phyloP scores from a whole-genome alignment of 2,797 vertebrate species.

The Coccyzus lansbergi region DNA sequence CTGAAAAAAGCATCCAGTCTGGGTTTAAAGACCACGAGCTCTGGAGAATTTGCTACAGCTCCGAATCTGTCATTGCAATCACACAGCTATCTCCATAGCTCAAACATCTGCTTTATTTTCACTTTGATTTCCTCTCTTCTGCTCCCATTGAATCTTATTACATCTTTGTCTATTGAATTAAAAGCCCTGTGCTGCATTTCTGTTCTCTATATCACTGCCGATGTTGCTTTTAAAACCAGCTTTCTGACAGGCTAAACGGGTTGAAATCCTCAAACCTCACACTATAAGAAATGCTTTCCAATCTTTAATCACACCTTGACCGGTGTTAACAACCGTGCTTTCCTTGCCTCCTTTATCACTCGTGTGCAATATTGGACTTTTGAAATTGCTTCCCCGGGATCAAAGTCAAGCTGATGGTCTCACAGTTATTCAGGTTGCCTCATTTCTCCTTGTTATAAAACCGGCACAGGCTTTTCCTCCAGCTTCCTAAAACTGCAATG shows the following conservation, averaged over 20 bases:
- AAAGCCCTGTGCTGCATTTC: conserved; percentile 45
- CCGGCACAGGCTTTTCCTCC: neutral
- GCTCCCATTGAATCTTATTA: neutral
- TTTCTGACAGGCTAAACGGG: conserved; percentile 44
- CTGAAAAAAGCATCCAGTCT: neutral
- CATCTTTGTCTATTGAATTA: conserved; percentile 47
- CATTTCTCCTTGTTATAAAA: conserved; percentile 10
- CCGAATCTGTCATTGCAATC: neutral
- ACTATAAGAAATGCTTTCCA: conserved; percentile 3
- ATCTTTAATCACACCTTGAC: conserved; percentile 20
- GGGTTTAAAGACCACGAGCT: neutral
- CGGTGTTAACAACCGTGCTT: conserved; percentile 23
- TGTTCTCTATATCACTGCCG: neutral
- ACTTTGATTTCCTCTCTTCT: conserved; percentile 15
- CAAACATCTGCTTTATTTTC: conserved; percentile 1
- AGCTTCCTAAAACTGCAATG: neutral
- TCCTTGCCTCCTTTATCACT: conserved; percentile 24
- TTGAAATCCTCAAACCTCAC: neutral
- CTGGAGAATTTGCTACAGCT: neutral
- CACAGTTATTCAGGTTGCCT: neutral
- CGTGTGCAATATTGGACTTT: neutral
- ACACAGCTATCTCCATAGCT: neutral
- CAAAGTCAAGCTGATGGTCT: conserved; percentile 11
- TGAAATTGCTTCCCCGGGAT: neutral
- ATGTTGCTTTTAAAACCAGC: conserved; percentile 39